Conservation (phyloP, 2,888 invertebrate genomes). For the Ypsolopha sequella region DNA sequence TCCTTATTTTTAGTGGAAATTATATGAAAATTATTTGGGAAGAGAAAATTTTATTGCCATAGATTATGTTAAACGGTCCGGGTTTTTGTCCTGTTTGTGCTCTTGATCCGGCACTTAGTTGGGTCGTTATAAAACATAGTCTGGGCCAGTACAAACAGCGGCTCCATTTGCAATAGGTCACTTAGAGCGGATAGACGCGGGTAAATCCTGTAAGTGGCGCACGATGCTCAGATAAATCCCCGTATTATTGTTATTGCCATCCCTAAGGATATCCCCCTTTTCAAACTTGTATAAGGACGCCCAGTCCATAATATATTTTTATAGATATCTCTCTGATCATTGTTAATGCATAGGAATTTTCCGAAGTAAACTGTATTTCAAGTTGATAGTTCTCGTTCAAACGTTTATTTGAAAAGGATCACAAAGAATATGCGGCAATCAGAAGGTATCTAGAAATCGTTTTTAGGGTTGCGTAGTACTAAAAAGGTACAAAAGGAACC, state of each 20-base stretch:
- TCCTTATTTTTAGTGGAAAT: not conserved
- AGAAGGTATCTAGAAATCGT: no score
- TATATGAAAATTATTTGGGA: not conserved
- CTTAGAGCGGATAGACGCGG: constrained; percentile 21
- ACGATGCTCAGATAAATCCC: constrained; percentile 40
- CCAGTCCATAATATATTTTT: not conserved
- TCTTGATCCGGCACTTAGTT: constrained; percentile 2
- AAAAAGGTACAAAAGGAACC: no score
- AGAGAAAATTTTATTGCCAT: not conserved
- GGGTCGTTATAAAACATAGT: constrained; percentile 6
- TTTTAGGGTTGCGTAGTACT: no score
- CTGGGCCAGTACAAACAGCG: not conserved
- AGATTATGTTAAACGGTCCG: constrained; percentile 1
- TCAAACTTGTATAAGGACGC: constrained; percentile 2
- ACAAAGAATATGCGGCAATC: no score
- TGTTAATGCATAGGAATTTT: constrained; percentile 1
- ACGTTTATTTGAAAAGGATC: not conserved
- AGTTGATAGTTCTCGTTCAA: not conserved
- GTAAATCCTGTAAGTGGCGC: constrained; percentile 48
- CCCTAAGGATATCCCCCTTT: constrained; percentile 17
- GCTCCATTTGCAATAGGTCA: constrained; percentile 7
- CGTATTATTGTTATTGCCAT: constrained; percentile 49
- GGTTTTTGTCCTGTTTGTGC: not conserved
- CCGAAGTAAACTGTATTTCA: not conserved
- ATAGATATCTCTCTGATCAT: not conserved